These are phyloP conservation scores for Dasyprocta punctata DNA, from an alignment of 2,113 vertebrate genomes.

Conservation along the genomic window DNA sequence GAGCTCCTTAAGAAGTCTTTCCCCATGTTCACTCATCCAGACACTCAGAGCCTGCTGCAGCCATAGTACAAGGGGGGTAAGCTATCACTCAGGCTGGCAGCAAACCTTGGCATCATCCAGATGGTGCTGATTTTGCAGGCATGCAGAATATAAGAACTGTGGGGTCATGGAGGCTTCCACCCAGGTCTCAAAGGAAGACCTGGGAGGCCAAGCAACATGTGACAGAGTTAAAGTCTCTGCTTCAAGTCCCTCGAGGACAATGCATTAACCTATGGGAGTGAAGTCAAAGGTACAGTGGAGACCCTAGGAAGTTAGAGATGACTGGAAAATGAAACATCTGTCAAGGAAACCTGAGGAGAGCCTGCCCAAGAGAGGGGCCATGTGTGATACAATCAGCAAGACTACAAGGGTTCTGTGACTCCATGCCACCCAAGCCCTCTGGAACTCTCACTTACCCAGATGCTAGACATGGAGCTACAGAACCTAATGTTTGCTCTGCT, in stretches of 20 bases:
- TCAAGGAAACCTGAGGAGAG: background rate
- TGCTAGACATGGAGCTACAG: too few species aligned
- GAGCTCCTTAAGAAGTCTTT: background rate
- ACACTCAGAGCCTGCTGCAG: background rate
- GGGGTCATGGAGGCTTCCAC: background rate
- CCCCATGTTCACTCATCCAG: background rate
- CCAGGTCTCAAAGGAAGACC: background rate
- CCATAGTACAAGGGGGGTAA: background rate
- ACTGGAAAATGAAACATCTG: background rate
- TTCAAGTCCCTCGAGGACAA: background rate
- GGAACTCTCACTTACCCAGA: too few species aligned
- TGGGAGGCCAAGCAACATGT: background rate
- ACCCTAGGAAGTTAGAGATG: background rate
- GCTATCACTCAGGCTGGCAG: background rate
- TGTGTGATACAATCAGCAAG: background rate
- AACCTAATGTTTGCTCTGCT: too few species aligned
- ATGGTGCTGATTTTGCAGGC: background rate
- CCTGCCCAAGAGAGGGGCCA: background rate
- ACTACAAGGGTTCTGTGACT: background rate
- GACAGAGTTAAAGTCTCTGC: background rate
- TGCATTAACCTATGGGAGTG: background rate
- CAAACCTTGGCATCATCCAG: background rate
- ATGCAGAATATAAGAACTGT: background rate
- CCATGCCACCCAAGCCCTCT: background rate
- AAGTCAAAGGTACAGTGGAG: background rate